phyloP scores from a whole-genome alignment of 2,113 vertebrate genomes.

The Catharus fuscescens region DNA sequence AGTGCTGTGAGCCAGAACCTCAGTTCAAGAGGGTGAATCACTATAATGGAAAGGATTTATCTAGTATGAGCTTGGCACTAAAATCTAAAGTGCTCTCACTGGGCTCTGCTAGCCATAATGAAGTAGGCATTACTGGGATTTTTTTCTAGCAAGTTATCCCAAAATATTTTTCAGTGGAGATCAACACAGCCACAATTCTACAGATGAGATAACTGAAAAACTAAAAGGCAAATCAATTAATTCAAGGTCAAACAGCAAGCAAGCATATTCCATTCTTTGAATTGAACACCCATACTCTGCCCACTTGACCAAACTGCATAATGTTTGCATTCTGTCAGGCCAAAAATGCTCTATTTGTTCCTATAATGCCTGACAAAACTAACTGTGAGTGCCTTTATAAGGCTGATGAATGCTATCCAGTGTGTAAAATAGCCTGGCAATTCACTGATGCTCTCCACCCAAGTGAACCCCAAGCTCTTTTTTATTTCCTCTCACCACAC shows the following conservation, averaged over 20 bases:
- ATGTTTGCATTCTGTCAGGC: conserved; percentile 38
- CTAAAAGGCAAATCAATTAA: neutral
- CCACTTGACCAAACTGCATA: conserved; percentile 35
- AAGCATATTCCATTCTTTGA: neutral
- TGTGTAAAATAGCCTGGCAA: neutral
- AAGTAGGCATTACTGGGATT: neutral
- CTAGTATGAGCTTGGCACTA: neutral
- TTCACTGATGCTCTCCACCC: neutral
- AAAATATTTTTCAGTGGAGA: neutral
- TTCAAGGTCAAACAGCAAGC: neutral
- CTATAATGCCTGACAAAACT: neutral
- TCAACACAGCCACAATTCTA: neutral
- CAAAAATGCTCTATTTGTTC: conserved; percentile 36
- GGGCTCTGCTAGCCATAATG: neutral
- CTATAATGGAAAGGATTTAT: neutral
- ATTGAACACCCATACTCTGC: neutral
- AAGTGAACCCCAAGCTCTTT: neutral
- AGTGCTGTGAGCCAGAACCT: neutral
- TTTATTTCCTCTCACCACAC: neutral
- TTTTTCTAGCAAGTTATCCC: neutral
- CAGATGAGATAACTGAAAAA: neutral
- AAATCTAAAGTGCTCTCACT: neutral
- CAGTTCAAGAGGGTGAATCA: neutral
- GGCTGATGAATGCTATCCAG: neutral
- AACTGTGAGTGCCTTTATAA: neutral